Conservation (phyloP, 2,113 vertebrate species). For the Nesospiza acunhae region DNA sequence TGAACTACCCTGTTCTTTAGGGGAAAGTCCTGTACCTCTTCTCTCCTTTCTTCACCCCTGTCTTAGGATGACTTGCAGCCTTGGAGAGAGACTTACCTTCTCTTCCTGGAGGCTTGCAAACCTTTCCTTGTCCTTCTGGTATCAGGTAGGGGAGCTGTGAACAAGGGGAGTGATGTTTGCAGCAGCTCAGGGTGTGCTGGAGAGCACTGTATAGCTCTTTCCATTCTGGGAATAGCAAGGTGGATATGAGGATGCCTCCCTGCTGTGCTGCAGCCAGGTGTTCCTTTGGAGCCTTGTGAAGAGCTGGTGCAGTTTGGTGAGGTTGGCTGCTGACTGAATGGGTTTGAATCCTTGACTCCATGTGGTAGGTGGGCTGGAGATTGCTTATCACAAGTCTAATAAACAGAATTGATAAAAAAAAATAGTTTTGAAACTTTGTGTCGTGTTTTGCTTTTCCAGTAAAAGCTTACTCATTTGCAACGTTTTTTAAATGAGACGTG, state of each 20-base stretch:
- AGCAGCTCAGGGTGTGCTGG: background rate
- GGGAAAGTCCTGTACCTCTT: background rate
- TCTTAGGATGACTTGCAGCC: background rate
- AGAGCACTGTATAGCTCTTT: background rate
- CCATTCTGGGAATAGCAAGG: fast-evolving
- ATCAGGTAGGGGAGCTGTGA: background rate
- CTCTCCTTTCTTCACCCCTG: background rate
- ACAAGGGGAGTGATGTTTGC: background rate
- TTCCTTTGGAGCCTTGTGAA: background rate
- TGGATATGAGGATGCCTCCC: fast-evolving
- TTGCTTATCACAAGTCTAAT: background rate
- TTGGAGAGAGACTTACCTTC: background rate
- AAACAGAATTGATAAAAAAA: background rate
- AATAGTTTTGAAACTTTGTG: background rate
- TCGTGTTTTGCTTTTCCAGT: background rate
- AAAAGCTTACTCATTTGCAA: background rate
- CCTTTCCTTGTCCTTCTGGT: background rate
- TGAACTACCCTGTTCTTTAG: background rate
- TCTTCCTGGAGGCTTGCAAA: background rate
- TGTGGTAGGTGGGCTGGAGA: background rate
- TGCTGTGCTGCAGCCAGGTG: fast-evolving
- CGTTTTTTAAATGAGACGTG: background rate
- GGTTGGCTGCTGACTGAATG: fast-evolving
- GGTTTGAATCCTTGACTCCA: background rate
- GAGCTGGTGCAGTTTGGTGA: background rate